Evolutionary conservation across 2,113 vertebrate genomes (phyloP), one percentile per base, ranked within the genome.

Genomic region (Phodopus roborovskii): DNA sequence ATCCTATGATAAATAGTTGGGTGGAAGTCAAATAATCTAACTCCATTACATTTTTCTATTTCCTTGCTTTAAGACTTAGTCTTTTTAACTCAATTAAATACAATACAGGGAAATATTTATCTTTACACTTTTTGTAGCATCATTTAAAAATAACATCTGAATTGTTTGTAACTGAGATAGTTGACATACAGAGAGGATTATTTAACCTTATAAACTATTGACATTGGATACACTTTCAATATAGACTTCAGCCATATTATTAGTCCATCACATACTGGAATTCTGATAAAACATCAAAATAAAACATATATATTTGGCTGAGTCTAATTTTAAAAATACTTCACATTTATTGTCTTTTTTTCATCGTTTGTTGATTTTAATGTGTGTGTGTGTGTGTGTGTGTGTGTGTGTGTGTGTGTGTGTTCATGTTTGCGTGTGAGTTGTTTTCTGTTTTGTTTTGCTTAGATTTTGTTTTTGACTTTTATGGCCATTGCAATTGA

Each of bases 251-350:
- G 4, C 24, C 16, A 56, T 94, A 83, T 53, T 11, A 74, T 94
- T 91, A 78, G 11, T 2, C 77, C 70, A 48, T 0, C n/a, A 82
- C 7, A 88, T 0, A 91, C 75, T 24, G 79, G 36, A 84, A 94
- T 78, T 84, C 39, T 73, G 56, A 96, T 68, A 78, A 92, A 92
- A 92, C n/a, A 79, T 90, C 58, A 81, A 22, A 90, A 22, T 91
- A 39, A 81, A 92, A 90, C 48, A n/a, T 62, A 42, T 92, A 82
- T 26, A 1, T 81, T 68, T 87, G 33, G 8, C 20, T 78, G 20
- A 45, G 0, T 78, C 22, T 85, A 48, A 97, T 24, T 86, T 89
- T 30, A 83, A 85, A 81, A 19, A 87, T 64, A 4, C 22, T 58
- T 53, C 0, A 73, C 0, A 42, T 50, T 88, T 90, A 89, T 33